Base-by-base conservation (phyloP, 2,888 invertebrate genomes). In the Dasysyrphus albostriatus region DNA sequence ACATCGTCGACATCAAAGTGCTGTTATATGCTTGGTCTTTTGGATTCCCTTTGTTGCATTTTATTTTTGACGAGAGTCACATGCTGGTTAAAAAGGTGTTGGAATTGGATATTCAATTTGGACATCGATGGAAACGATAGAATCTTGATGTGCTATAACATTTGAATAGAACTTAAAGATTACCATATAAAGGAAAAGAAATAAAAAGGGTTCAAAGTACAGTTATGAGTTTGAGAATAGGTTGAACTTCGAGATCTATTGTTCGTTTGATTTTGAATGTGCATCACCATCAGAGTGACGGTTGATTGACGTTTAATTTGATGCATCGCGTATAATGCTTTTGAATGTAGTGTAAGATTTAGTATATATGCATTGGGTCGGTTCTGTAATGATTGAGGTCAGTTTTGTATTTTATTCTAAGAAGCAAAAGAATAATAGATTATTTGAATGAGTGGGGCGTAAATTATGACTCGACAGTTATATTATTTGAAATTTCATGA, bases 221-320 rank as follows among this genome's bases (percentile, higher is more conserved):
- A 77, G 81, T 80, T 84, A 80, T 75, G 67, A 77, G 59, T 73
- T 37, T 32, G 7, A 6, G 44, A 9, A 44, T 49, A 9, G 19
- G 54, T 83, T 63, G 72, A 54, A 73, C 58, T 47, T 77, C 19
- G 9, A 47, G 70, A 10, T 42, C 78, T 74, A 79, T 87, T 87
- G 78, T 83, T 83, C 32, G 16, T 59, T 72, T 39, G 34, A 58
- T 29, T 54, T 80, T 72, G 44, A 76, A 72, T 80, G 39, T 69
- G 63, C 49, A 24, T 24, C 24, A 24, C 24, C 3, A n/a, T n/a
- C n/a, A 24, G 24, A 69, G 34, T 85, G 85, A 82, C 72, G 83
- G 51, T 54, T 87, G 87, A 87, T 87, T 83, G 87, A 87, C 87
- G 79, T 75, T 65, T 72, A 78, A 75, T 72, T 83, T 79, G 74